Evolutionary conservation across 2,113 vertebrate genomes (phyloP).

Genomic region (Spea multiplicata): DNA sequence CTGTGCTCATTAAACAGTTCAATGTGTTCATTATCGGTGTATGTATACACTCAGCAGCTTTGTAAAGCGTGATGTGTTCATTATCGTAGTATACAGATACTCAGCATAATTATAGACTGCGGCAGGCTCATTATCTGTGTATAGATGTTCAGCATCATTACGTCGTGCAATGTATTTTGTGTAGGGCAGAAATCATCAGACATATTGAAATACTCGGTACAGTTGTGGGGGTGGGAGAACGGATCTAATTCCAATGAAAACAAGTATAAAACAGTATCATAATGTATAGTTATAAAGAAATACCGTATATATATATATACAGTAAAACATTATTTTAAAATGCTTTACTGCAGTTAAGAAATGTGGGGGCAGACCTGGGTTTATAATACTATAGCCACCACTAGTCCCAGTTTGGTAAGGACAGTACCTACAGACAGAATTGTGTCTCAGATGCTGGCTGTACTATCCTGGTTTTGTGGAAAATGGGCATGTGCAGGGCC

Average conservation of each 20-base stretch:
- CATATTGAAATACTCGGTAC: slow-evolving; percentile 16
- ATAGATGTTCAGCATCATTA: slow-evolving; percentile 40
- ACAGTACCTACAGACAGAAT: no score
- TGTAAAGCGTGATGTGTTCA: slow-evolving; percentile 24
- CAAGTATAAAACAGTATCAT: not conserved
- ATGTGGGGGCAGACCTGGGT: slow-evolving; percentile 24
- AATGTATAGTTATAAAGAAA: not conserved
- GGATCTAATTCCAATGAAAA: not conserved
- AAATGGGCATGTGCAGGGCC: no score
- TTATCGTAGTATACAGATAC: slow-evolving; percentile 27
- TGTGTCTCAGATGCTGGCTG: no score
- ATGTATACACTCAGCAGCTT: slow-evolving; percentile 33
- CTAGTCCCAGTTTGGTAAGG: no score
- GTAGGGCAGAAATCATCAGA: slow-evolving; percentile 26
- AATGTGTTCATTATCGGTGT: slow-evolving; percentile 26
- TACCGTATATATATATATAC: no score
- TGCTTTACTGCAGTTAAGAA: not conserved
- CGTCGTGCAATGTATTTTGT: slow-evolving; percentile 6
- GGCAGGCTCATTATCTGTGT: slow-evolving; percentile 24
- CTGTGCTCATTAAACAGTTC: slow-evolving; percentile 26
- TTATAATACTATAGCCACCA: no score
- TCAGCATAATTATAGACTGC: slow-evolving; percentile 33
- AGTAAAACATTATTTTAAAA: not conserved
- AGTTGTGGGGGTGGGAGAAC: slow-evolving; percentile 1
- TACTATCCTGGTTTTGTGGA: no score